Percentiles rank a stretch among this genome's conserved stretches.
These are phyloP conservation scores for Sapajus apella DNA, from an alignment of 2,113 vertebrate genomes.

Conservation along the genomic window DNA sequence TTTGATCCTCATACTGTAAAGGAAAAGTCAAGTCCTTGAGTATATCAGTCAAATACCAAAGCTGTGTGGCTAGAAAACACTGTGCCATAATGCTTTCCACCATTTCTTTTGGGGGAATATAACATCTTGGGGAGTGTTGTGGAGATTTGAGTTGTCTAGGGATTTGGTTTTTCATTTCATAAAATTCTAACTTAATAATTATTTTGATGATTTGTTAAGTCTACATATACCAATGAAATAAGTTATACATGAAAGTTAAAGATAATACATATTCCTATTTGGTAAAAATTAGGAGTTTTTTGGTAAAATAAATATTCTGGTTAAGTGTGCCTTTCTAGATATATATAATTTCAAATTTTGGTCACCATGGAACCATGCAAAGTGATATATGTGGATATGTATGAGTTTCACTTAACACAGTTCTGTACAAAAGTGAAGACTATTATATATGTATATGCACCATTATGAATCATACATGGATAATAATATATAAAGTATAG, in stretches of 20 bases:
- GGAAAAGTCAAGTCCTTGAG: not conserved
- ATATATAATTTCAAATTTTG: not conserved
- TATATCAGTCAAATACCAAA: not conserved
- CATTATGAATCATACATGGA: not conserved
- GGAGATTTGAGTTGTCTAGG: not conserved
- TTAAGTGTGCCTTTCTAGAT: not conserved
- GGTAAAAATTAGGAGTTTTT: not conserved
- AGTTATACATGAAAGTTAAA: constrained; percentile 19
- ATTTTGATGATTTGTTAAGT: not conserved
- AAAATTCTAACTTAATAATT: constrained; percentile 20
- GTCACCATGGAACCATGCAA: not conserved
- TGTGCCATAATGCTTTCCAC: too few species aligned
- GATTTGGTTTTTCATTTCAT: not conserved
- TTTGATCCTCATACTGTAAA: not conserved
- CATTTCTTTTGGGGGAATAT: not conserved
- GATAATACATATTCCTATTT: not conserved
- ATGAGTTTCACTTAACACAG: not conserved
- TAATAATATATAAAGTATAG: not conserved
- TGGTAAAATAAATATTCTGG: not conserved
- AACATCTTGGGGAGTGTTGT: not conserved
- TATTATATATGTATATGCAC: not conserved
- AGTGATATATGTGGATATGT: not conserved
- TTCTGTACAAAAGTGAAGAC: not conserved
- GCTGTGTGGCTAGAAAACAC: not conserved
- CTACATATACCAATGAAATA: not conserved